Percentiles rank a stretch among this genome's conserved stretches.
Evolutionary conservation across 2,888 invertebrate genomes (phyloP).

Genomic region (Stictocephala bisonia): DNA sequence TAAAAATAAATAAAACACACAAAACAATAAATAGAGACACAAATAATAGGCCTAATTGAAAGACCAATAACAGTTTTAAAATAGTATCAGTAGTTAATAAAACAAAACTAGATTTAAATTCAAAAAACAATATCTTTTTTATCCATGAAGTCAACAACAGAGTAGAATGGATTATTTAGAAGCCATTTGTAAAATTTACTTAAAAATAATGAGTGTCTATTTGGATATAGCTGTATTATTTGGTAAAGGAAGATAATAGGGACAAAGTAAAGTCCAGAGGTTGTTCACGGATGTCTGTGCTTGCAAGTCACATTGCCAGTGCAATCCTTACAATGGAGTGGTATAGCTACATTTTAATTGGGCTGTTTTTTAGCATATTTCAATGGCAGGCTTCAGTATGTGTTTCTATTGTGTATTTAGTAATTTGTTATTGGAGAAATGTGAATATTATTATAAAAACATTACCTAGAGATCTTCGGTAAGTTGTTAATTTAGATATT

Average conservation of each 20-base stretch:
- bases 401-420: conserved; percentile 41
- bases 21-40: no score
- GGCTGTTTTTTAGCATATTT: conserved; percentile 24
- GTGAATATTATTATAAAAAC: conserved; percentile 53
- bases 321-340: background rate
- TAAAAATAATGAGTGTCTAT: no score
- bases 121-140: no score
- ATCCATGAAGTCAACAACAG: no score
- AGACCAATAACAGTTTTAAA: no score
- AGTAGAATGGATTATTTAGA: no score
- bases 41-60: no score
- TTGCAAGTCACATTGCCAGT: background rate
- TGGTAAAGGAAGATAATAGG: conserved; percentile 16
- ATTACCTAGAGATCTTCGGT: conserved; percentile 55
- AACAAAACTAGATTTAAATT: no score
- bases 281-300: background rate
- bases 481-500: conserved; percentile 22
- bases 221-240: no score
- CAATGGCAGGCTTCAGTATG: conserved; percentile 36
- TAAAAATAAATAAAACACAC: no score
- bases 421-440: conserved; percentile 48
- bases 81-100: no score
- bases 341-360: conserved; percentile 23
- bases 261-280: conserved; percentile 30
- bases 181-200: no score